phyloP scores from a whole-genome alignment of 2,888 invertebrate species.

The Drosophila aldrichi region DNA sequence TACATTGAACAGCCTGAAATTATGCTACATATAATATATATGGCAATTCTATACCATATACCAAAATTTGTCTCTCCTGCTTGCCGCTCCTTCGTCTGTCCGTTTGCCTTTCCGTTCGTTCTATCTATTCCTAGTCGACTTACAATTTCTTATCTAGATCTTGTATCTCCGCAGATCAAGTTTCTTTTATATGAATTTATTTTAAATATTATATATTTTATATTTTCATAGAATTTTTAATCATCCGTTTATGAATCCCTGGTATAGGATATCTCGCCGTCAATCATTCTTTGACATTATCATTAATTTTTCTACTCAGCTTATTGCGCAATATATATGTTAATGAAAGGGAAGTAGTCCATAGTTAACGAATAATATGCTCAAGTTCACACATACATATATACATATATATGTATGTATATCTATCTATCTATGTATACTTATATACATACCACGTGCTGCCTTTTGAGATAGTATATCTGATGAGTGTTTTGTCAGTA shows the following conservation, averaged over 20 bases:
- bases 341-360: slow-evolving; percentile 8
- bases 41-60: too few relatives aligned
- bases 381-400: not conserved
- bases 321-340: slow-evolving; percentile 1
- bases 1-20: not conserved
- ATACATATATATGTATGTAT: not conserved
- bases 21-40: too few relatives aligned
- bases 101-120: not conserved
- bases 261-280: not conserved
- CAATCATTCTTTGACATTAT: not conserved
- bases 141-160: not conserved
- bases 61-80: too few relatives aligned
- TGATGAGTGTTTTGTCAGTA: slow-evolving; percentile 12
- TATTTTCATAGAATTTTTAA: too few relatives aligned
- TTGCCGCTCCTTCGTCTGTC: not conserved
- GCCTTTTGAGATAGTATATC: not conserved
- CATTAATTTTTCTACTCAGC: not conserved
- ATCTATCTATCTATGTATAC: not conserved
- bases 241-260: not conserved
- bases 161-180: too few relatives aligned
- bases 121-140: too few relatives aligned
- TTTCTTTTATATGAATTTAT: not conserved
- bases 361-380: slow-evolving; percentile 4
- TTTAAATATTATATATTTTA: too few relatives aligned
- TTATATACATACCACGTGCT: not conserved